Evolutionary conservation across 2,113 vertebrate species (phyloP).

Genomic region (Elaphurus davidianus): DNA sequence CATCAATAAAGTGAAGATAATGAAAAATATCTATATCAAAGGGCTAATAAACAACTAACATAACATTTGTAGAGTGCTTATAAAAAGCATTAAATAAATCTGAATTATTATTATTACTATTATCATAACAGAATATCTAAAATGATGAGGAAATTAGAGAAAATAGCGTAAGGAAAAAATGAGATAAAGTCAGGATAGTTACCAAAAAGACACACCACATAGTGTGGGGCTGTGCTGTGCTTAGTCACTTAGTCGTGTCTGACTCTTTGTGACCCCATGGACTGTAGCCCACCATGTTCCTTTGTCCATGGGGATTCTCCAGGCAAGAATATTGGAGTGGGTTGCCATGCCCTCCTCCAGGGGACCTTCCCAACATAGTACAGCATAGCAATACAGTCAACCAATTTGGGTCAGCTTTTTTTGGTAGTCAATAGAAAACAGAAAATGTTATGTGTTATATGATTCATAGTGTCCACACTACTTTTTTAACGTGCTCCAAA

Average conservation of each 20-base stretch:
- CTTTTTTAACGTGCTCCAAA: background rate
- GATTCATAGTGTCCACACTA: background rate
- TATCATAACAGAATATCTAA: background rate
- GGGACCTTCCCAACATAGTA: background rate
- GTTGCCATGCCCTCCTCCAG: background rate
- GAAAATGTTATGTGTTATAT: background rate
- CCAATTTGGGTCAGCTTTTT: background rate
- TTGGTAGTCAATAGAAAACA: background rate
- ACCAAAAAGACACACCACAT: background rate
- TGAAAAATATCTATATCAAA: background rate
- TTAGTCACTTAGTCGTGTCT: background rate
- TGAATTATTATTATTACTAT: background rate
- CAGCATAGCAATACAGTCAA: background rate
- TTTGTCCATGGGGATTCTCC: background rate
- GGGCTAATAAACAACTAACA: background rate
- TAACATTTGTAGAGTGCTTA: background rate
- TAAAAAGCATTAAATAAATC: background rate
- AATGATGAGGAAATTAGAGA: constrained; percentile 1
- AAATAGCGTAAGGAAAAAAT: background rate
- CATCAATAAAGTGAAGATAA: background rate
- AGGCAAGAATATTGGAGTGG: background rate
- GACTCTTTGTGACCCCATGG: background rate
- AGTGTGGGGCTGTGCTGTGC: background rate
- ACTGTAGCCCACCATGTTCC: background rate
- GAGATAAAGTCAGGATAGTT: background rate